Evolutionary conservation across 2,888 invertebrate genomes (phyloP).

Genomic region (Cerastis leucographa): DNA sequence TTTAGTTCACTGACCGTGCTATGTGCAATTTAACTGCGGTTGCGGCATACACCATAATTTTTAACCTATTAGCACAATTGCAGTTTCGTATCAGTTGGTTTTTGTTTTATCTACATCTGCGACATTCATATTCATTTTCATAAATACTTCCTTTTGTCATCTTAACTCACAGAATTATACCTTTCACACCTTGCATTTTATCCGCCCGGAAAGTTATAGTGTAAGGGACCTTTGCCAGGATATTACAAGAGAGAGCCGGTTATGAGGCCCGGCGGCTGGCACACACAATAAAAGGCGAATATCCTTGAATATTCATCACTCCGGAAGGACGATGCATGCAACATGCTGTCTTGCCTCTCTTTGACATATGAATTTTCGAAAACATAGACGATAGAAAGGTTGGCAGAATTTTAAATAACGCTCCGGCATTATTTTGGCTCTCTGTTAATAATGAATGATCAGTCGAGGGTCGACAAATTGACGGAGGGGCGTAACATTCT

Average conservation of each 20-base stretch:
- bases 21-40: conserved; percentile 78
- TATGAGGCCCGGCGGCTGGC: conserved; percentile 57
- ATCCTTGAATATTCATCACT: conserved; percentile 64
- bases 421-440: conserved; percentile 28
- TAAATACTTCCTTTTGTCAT: neutral
- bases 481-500: conserved; percentile 27
- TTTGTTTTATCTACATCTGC: conserved; percentile 36
- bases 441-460: conserved; percentile 47
- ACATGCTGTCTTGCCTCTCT: conserved; percentile 51
- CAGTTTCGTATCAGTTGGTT: conserved; percentile 29
- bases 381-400: conserved; percentile 30
- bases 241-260: conserved; percentile 54
- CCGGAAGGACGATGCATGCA: conserved; percentile 51
- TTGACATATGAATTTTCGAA: conserved; percentile 50
- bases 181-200: conserved; percentile 37
- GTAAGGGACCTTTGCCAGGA: conserved; percentile 44
- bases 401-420: conserved; percentile 41
- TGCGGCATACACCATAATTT: conserved; percentile 70
- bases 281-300: conserved; percentile 61
- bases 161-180: conserved; percentile 12
- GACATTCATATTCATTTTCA: conserved; percentile 5
- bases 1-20: conserved; percentile 83
- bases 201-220: conserved; percentile 31
- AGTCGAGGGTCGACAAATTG: conserved; percentile 35
- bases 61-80: conserved; percentile 60